Evolutionary conservation across 2,888 invertebrate genomes (phyloP).

Genomic region (Dendrolimus houi): DNA sequence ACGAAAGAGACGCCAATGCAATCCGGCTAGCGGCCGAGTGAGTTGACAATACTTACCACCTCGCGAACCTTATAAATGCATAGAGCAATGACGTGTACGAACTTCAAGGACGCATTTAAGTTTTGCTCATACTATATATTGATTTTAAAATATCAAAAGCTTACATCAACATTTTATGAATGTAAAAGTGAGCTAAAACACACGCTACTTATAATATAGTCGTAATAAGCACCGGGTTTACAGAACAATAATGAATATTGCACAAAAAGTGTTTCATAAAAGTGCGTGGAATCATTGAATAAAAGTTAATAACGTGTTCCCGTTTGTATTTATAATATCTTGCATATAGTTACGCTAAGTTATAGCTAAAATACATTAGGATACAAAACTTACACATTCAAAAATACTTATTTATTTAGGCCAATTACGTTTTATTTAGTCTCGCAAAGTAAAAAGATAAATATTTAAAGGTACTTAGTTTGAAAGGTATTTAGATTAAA

Average conservation of each 20-base stretch:
- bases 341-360: constrained; percentile 22
- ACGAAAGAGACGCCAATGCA: too few relatives aligned
- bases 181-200: constrained; percentile 59
- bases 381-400: constrained; percentile 60
- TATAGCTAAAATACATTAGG: constrained; percentile 40
- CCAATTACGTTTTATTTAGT: constrained; percentile 39
- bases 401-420: constrained; percentile 66
- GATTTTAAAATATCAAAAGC: constrained; percentile 17
- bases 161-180: constrained; percentile 42
- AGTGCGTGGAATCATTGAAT: not conserved
- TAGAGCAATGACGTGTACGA: too few relatives aligned
- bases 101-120: too few relatives aligned
- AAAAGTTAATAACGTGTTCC: not conserved
- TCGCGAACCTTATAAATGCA: too few relatives aligned
- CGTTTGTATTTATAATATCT: constrained; percentile 3
- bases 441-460: constrained; percentile 37
- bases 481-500: too few relatives aligned
- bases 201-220: constrained; percentile 18
- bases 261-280: constrained; percentile 25
- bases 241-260: constrained; percentile 44
- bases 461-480: constrained; percentile 20
- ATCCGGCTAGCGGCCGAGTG: too few relatives aligned
- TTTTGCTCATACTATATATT: too few relatives aligned
- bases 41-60: too few relatives aligned
- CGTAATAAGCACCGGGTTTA: constrained; percentile 51